Evolutionary conservation across 1,140 invertebrate genomes (phyloP).

Genomic region (Neodiprion pinetum): DNA sequence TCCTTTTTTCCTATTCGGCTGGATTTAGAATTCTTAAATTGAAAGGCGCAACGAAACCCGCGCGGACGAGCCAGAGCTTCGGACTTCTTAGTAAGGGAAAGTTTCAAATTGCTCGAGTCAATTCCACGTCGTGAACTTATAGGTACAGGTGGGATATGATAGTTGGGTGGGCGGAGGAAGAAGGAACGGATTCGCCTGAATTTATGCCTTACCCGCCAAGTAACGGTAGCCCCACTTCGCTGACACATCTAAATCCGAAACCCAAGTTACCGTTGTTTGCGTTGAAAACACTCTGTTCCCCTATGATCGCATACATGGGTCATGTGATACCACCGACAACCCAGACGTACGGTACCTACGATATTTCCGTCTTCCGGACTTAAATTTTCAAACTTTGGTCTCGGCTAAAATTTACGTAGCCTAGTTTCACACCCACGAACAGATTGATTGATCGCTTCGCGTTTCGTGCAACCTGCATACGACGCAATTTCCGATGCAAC

Average conservation of each 20-base stretch:
- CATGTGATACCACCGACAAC: neutral
- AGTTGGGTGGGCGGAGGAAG: neutral
- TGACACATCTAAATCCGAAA: neutral
- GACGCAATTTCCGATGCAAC: neutral
- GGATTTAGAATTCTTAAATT: constrained; percentile 8
- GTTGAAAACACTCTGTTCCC: neutral
- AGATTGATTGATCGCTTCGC: neutral
- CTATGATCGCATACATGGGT: neutral
- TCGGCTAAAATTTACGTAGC: neutral
- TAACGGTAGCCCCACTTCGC: neutral
- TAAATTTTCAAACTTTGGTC: neutral
- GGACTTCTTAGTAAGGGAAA: neutral
- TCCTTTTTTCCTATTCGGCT: constrained; percentile 5
- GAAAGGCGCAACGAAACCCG: neutral
- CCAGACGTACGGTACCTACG: neutral
- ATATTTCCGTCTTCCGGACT: neutral
- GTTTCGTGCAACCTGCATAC: neutral
- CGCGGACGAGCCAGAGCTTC: too few species aligned
- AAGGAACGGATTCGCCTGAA: neutral
- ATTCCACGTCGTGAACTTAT: neutral
- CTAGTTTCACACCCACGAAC: neutral
- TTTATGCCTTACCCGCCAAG: neutral
- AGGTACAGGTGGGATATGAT: neutral
- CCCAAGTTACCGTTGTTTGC: neutral
- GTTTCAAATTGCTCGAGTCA: neutral